Evolutionary conservation across 2,113 vertebrate genomes (phyloP).

Genomic region (Dicerorhinus sumatrensis): DNA sequence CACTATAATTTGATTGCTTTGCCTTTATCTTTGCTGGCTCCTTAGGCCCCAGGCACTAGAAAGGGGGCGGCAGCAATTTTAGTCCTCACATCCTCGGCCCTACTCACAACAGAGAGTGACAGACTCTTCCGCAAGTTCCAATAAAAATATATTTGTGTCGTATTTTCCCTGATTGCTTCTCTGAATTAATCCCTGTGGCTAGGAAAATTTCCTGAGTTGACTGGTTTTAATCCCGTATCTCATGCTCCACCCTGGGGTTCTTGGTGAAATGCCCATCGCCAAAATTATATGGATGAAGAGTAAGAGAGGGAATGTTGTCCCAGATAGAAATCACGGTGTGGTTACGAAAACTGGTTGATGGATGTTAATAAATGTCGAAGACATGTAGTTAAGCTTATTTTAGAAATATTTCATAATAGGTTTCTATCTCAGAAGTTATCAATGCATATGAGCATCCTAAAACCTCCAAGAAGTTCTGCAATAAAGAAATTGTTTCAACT

Average conservation of each 20-base stretch:
- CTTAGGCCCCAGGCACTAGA: neutral
- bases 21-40: neutral
- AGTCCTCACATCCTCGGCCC: neutral
- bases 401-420: neutral
- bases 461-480: neutral
- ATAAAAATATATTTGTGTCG: neutral
- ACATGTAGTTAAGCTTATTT: neutral
- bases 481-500: neutral
- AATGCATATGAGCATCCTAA: neutral
- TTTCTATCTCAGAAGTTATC: neutral
- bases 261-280: neutral
- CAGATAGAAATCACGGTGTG: neutral
- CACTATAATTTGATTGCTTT: neutral
- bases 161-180: neutral
- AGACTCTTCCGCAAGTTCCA: neutral
- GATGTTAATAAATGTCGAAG: neutral
- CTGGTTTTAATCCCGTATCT: neutral
- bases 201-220: neutral
- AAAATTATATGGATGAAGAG: neutral
- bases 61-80: neutral
- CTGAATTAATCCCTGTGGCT: neutral
- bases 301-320: neutral
- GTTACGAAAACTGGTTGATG: neutral
- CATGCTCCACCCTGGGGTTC: neutral
- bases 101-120: neutral